These are phyloP conservation scores for Ceratothoa steindachneri DNA, from an alignment of 2,888 invertebrate species.

Conservation along the genomic window DNA sequence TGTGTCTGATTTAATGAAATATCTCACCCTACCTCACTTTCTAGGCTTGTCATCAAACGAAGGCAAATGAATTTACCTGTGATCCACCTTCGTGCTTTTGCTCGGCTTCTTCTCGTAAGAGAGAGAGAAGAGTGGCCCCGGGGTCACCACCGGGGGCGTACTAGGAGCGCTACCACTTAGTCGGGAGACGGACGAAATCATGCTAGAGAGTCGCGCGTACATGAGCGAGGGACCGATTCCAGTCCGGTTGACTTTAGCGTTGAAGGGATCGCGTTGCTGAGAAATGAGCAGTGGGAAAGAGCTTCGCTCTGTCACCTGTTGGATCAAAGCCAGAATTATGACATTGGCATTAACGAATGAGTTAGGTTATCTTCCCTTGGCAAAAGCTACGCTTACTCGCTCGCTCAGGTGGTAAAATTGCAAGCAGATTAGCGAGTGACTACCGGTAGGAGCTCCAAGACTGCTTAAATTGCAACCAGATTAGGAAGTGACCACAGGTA, in stretches of 20 bases:
- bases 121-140: neutral
- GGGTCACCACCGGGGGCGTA: neutral
- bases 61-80: neutral
- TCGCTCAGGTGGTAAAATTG: too few species aligned
- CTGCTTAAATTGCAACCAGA: too few species aligned
- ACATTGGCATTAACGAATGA: too few species aligned
- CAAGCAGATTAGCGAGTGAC: too few species aligned
- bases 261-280: constrained; percentile 8
- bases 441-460: too few species aligned
- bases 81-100: neutral
- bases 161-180: neutral
- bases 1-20: too few species aligned
- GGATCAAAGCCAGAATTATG: too few species aligned
- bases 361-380: too few species aligned
- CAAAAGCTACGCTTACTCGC: too few species aligned
- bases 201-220: neutral
- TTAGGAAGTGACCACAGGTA: too few species aligned
- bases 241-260: neutral
- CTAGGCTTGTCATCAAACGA: too few species aligned
- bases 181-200: constrained; percentile 5
- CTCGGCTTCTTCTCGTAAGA: constrained; percentile 1
- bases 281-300: constrained; percentile 31
- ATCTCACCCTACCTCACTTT: too few species aligned
- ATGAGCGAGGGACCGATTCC: neutral
- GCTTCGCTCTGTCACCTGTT: constrained; percentile 17